Conservation (phyloP, 2,113 vertebrate species). For the Lichenostomus cassidix region DNA sequence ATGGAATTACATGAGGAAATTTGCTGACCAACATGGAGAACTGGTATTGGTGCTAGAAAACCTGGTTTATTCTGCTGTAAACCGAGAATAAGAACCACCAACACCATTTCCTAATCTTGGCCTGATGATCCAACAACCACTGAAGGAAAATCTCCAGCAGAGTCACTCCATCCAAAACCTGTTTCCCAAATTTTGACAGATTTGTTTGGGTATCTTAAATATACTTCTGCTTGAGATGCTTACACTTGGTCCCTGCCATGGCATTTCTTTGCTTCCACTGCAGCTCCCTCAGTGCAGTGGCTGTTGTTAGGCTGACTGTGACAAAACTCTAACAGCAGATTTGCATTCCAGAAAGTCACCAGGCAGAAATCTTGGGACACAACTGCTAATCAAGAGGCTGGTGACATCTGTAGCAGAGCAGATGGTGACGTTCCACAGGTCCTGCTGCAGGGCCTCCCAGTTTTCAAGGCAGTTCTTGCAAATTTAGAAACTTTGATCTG, state of each 20-base stretch:
- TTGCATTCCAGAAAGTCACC: not conserved
- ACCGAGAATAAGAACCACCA: not conserved
- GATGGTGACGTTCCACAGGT: not conserved
- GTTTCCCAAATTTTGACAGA: not conserved
- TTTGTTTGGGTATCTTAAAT: not conserved
- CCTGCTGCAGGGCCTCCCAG: not conserved
- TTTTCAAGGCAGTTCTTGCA: not conserved
- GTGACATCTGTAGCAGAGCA: not conserved
- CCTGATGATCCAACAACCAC: not conserved
- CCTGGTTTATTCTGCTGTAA: not conserved
- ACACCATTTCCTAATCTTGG: not conserved
- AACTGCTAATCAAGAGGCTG: not conserved
- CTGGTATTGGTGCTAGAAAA: not conserved
- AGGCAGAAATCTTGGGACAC: not conserved
- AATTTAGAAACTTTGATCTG: not conserved
- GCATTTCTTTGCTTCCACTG: not conserved
- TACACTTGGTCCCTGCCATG: accelerated
- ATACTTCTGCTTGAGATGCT: not conserved
- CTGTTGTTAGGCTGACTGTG: not conserved
- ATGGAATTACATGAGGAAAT: not conserved
- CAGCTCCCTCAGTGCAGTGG: not conserved
- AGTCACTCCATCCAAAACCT: not conserved
- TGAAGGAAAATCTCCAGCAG: not conserved
- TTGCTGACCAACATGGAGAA: not conserved
- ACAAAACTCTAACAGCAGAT: not conserved